A percentile compares a stretch with the other conserved stretches of the same genome.
Evolutionary conservation across 1,140 invertebrate genomes (phyloP).

Genomic region (Propsilocerus akamusi): DNA sequence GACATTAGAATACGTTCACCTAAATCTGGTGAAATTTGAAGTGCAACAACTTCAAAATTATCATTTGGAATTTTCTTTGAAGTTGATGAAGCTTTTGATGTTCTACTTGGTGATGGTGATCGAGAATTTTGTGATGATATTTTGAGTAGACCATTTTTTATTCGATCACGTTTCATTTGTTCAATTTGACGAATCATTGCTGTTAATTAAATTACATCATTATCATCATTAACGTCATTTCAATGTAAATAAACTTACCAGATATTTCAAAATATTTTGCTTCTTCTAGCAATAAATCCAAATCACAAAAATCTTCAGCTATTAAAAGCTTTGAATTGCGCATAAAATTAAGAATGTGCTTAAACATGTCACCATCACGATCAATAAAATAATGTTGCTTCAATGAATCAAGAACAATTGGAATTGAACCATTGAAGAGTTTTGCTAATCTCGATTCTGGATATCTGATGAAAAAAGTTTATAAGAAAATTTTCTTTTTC

Average conservation of each 20-base stretch:
- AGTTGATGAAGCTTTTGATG: slow-evolving; percentile 16
- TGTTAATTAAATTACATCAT: slow-evolving; percentile 23
- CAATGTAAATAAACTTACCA: slow-evolving; percentile 37
- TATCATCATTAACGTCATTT: neutral
- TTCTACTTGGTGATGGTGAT: slow-evolving; percentile 13
- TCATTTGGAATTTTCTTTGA: slow-evolving; percentile 8
- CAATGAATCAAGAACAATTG: slow-evolving; percentile 86
- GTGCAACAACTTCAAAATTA: slow-evolving; percentile 58
- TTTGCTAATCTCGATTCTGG: slow-evolving; percentile 80
- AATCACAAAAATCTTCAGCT: slow-evolving; percentile 69
- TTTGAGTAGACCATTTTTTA: slow-evolving; percentile 33
- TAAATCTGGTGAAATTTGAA: slow-evolving; percentile 75
- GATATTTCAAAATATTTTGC: slow-evolving; percentile 81
- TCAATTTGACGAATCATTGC: slow-evolving; percentile 60
- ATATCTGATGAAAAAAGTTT: slow-evolving; percentile 48
- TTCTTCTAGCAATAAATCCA: slow-evolving; percentile 83
- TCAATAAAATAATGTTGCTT: slow-evolving; percentile 99
- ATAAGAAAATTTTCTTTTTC: neutral
- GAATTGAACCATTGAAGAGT: slow-evolving; percentile 91
- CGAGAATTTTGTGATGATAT: slow-evolving; percentile 16
- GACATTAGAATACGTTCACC: slow-evolving; percentile 74
- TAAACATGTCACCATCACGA: slow-evolving; percentile 86
- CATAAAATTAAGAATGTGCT: slow-evolving; percentile 91
- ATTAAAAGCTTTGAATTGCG: slow-evolving; percentile 72
- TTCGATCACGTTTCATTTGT: slow-evolving; percentile 49